These are phyloP conservation scores for Saccopteryx bilineata DNA, from an alignment of 2,113 vertebrate species.

Conservation along the genomic window DNA sequence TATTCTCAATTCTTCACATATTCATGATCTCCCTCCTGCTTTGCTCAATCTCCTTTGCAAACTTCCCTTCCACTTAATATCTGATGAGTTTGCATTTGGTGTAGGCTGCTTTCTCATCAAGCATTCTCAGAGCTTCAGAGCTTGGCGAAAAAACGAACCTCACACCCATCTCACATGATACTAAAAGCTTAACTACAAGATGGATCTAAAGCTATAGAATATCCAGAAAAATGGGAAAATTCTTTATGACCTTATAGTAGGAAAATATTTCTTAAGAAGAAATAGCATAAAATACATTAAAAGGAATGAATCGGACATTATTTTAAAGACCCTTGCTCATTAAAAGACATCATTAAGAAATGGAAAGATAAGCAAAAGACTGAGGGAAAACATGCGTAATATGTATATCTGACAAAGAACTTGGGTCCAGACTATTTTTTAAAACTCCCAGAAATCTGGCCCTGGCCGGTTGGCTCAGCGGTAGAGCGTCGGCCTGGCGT, in stretches of 20 bases:
- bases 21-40: not conserved
- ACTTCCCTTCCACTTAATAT: not conserved
- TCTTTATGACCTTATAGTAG: not conserved
- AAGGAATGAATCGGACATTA: not conserved
- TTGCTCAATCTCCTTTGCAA: not conserved
- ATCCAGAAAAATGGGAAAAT: not conserved
- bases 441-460: too few relatives aligned
- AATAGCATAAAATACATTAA: not conserved
- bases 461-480: too few relatives aligned
- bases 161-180: not conserved
- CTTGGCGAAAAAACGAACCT: not conserved
- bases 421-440: too few relatives aligned
- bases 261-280: not conserved
- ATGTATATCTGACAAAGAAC: too few relatives aligned
- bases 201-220: not conserved
- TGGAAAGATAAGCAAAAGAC: too few relatives aligned
- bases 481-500: too few relatives aligned
- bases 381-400: too few relatives aligned
- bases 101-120: not conserved
- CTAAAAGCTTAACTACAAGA: not conserved
- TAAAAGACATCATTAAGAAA: too few relatives aligned
- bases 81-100: not conserved
- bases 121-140: not conserved
- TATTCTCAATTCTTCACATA: not conserved
- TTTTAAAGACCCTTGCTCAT: too few relatives aligned